A percentile compares a stretch with the other conserved stretches of the same genome.
These are phyloP conservation scores for Archips crataeganus DNA, from an alignment of 2,888 invertebrate genomes.

Conservation along the genomic window DNA sequence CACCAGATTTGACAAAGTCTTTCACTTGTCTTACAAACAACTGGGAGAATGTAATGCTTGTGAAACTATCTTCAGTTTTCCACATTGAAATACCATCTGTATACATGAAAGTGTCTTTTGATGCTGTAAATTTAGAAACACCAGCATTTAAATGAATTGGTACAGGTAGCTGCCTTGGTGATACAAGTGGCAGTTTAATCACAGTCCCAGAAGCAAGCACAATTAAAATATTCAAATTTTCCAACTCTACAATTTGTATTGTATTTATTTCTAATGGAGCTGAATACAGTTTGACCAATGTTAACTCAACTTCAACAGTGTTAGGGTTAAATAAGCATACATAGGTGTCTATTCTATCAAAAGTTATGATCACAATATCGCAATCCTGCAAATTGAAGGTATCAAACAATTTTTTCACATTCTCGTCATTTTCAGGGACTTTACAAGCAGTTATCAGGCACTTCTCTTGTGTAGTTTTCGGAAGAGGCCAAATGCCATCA, in stretches of 20 bases:
- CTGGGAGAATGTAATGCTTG: slow-evolving; percentile 57
- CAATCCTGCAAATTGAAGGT: slow-evolving; percentile 43
- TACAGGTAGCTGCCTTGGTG: slow-evolving; percentile 47
- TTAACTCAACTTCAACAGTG: slow-evolving; percentile 49
- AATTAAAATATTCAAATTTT: slow-evolving; percentile 56
- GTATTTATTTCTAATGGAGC: slow-evolving; percentile 67
- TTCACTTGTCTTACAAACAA: slow-evolving; percentile 64
- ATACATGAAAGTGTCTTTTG: slow-evolving; percentile 62
- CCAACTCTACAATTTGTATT: slow-evolving; percentile 54
- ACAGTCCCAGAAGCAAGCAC: slow-evolving; percentile 68
- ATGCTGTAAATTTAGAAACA: slow-evolving; percentile 58
- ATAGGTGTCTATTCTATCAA: slow-evolving; percentile 62
- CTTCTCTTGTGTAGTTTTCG: slow-evolving; percentile 48
- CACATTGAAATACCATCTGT: slow-evolving; percentile 72
- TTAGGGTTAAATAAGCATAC: slow-evolving; percentile 56
- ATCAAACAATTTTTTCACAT: slow-evolving; percentile 50
- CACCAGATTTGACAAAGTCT: slow-evolving; percentile 62
- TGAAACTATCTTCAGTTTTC: slow-evolving; percentile 62
- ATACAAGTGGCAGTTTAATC: slow-evolving; percentile 56
- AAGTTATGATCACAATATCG: slow-evolving; percentile 55
- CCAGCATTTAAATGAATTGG: slow-evolving; percentile 68
- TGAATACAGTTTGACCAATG: slow-evolving; percentile 59
- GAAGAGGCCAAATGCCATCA: slow-evolving; percentile 46
- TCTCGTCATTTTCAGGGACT: slow-evolving; percentile 47
- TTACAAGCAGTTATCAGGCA: slow-evolving; percentile 50